These are phyloP conservation scores for Drosophila pandora DNA, from an alignment of 1,140 invertebrate species.

Conservation along the genomic window DNA sequence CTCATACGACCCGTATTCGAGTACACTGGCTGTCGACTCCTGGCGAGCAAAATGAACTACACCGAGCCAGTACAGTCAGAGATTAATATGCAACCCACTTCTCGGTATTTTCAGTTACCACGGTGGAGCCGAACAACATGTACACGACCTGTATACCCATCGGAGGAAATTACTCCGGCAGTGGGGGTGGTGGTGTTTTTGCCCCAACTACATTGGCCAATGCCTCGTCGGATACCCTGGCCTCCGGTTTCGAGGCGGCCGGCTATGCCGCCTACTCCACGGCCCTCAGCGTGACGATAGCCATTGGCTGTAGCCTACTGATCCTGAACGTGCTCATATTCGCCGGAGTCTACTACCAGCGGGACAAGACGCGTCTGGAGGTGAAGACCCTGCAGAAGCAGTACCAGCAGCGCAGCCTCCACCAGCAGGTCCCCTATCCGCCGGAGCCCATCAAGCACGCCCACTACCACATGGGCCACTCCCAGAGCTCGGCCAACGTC, in stretches of 20 bases:
- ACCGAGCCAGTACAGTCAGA: conserved; percentile 6
- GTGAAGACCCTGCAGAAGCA: conserved; percentile 90
- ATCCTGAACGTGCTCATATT: conserved; percentile 97
- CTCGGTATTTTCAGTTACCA: conserved; percentile 83
- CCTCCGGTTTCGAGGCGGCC: conserved; percentile 90
- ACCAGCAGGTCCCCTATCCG: conserved; percentile 89
- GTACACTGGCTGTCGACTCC: conserved; percentile 4
- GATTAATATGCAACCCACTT: conserved; percentile 51
- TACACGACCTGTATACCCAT: conserved; percentile 86
- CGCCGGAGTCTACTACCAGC: conserved; percentile 96
- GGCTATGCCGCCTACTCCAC: conserved; percentile 95
- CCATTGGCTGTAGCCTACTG: conserved; percentile 95
- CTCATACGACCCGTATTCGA: conserved; percentile 31
- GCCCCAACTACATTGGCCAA: conserved; percentile 85
- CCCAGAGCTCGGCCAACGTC: conserved; percentile 87
- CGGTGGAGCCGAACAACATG: conserved; percentile 85
- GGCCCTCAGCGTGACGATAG: conserved; percentile 95
- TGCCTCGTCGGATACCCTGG: conserved; percentile 88
- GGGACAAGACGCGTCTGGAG: conserved; percentile 93
- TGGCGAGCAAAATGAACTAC: conserved; percentile 31
- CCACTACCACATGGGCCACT: conserved; percentile 88
- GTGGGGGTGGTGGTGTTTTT: conserved; percentile 71
- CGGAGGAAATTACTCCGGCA: conserved; percentile 84
- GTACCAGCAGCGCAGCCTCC: conserved; percentile 87
- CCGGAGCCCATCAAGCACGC: conserved; percentile 88